Evolutionary conservation across 2,888 invertebrate genomes (phyloP).

Genomic region (Galeruca laticollis): DNA sequence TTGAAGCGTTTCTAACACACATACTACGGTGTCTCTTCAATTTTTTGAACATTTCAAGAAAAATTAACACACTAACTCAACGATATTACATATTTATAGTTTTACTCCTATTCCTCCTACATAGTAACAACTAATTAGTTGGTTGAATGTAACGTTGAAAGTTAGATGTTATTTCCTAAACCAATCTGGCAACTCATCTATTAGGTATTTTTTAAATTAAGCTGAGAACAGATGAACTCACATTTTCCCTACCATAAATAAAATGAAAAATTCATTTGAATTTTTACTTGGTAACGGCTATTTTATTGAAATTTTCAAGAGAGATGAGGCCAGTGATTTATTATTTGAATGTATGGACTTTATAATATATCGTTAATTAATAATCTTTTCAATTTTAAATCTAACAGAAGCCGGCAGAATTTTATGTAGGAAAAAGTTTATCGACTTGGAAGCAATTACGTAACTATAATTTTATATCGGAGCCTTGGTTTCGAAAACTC

Average conservation of each 20-base stretch:
- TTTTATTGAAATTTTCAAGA: conserved; percentile 8
- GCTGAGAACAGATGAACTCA: not conserved
- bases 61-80: no score
- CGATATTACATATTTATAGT: conserved; percentile 4
- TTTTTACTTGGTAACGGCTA: conserved; percentile 1
- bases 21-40: no score
- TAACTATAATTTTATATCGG: not conserved
- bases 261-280: conserved; percentile 9
- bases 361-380: conserved; percentile 1
- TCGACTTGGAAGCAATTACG: not conserved
- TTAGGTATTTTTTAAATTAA: conserved; percentile 6
- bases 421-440: not conserved
- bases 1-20: no score
- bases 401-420: not conserved
- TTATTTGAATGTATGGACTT: not conserved
- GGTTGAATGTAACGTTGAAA: not conserved
- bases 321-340: conserved; percentile 12
- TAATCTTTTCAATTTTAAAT: conserved; percentile 12
- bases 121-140: not conserved
- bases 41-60: no score
- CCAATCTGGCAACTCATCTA: conserved; percentile 12
- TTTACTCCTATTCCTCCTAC: not conserved
- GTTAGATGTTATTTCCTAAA: conserved; percentile 1
- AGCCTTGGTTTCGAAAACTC: no score
- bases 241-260: not conserved